Base-by-base conservation (phyloP, 1,140 invertebrate genomes). In the Drosophila chauvacae region DNA sequence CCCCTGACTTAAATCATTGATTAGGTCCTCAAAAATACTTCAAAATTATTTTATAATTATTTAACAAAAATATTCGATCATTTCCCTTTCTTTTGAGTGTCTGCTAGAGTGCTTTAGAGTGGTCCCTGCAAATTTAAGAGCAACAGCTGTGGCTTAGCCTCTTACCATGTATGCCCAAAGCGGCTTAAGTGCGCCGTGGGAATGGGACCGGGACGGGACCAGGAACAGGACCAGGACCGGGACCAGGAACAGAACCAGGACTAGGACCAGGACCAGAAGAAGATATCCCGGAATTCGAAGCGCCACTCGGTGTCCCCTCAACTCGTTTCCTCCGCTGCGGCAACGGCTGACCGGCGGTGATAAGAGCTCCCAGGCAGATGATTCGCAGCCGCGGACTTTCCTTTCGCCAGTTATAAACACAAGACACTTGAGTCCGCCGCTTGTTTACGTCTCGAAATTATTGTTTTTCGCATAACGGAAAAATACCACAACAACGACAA, bases 81-180 rank as follows among this genome's bases (percentile, higher is more conserved):
- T 28, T 28, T 28, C 28, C 10, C 10, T 10, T 18, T 7, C 16
- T 0, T 56, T 39, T 0, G 9, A 56, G 53, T 56, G 53, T n/a
- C 51, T 55, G 7, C 4, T 5, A 53, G 28, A 39, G 23, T 16
- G 37, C 33, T 7, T 3, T 63, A 10, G 45, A 42, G 37, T 44
- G 61, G 16, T 26, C 30, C 33, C 28, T 6, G 23, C 23, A 37
- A 37, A 33, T 70, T 57, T 58, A 58, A 45, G 41, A 51, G 37
- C 53, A 72, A 51, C 69, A 72, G 69, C 65, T 70, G 69, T 72
- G 44, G 65, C 53, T 71, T 59, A 59, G 65, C 45, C 69, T 72
- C 69, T 41, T 71, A 35, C 66, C 69, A 72, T 71, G 66, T 69
- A 71, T 72, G 53, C 53, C 30, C 53, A 72, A 72, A 72, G 69